A percentile compares a stretch with the other conserved stretches of the same genome.
Conservation (phyloP, 2,113 vertebrate species). For the Campylomormyrus tamandua region DNA sequence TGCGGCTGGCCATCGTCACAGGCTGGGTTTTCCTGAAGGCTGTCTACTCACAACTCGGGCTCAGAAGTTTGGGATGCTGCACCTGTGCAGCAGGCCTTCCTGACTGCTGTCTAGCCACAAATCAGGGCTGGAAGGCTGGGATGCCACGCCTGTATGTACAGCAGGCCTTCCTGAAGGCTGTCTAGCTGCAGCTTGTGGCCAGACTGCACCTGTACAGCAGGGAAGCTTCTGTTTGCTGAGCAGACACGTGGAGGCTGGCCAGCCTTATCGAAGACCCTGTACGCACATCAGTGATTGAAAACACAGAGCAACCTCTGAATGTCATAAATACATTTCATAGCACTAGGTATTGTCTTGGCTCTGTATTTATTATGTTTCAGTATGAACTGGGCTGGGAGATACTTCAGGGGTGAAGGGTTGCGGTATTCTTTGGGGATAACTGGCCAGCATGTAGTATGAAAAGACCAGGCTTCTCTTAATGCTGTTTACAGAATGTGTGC, state of each 20-base stretch:
- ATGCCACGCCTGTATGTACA: not conserved
- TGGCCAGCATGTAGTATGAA: slow-evolving; percentile 1
- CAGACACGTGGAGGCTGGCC: not conserved
- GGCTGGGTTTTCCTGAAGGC: not conserved
- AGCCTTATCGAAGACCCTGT: not conserved
- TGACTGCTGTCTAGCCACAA: not conserved
- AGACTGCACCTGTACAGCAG: not conserved
- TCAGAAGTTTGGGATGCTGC: not conserved
- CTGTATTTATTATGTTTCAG: not conserved
- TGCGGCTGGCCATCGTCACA: not conserved
- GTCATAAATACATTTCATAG: not conserved
- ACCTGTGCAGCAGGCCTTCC: not conserved
- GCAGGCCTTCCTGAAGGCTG: not conserved
- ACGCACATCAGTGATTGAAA: slow-evolving; percentile 4
- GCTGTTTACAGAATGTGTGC: slow-evolving; percentile 1
- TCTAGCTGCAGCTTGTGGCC: not conserved
- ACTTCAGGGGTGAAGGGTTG: not conserved
- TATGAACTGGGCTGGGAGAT: not conserved
- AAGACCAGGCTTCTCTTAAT: not conserved
- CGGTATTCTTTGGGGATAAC: slow-evolving; percentile 14
- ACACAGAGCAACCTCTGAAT: not conserved
- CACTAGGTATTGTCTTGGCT: not conserved
- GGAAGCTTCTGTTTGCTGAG: not conserved
- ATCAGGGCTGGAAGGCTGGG: not conserved
- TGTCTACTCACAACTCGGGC: not conserved